Base-by-base conservation (phyloP, 1,140 invertebrate genomes). In the Ceratosolen fusciceps region DNA sequence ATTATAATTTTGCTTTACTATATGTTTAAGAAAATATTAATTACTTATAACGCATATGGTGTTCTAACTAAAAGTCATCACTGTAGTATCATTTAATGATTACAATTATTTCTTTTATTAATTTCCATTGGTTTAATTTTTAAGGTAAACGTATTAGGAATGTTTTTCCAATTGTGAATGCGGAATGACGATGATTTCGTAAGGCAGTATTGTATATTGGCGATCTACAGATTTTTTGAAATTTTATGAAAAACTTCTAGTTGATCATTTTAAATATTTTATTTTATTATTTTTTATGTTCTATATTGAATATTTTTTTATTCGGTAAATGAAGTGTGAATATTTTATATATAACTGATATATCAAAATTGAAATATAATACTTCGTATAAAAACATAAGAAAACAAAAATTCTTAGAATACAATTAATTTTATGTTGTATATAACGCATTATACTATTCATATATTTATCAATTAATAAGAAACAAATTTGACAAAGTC, bases 141-240 rank as follows among this genome's bases (percentile, higher is more conserved):
- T 85, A 82, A 80, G 80, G 80, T 82, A 86, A 86, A 56, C 34
- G 84, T 83, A 83, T 83, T 78, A 86, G 87, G 87, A 90, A 90
- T 90, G 89, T 90, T 90, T 84, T 90, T 90, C 89, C 89, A 90
- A 90, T 90, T 90, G 89, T 90, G 88, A 89, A 90, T 90, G 88
- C 84, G 87, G 87, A 89, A 89, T 90, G 84, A 85, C 56, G 83
- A 21, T 34, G 37, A 54, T 43, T 39, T 31, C 47, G 58, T 21
- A 74, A 80, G 26, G 5, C 24, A 68, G 43, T 43, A 56, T 49
- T 16, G 76, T 21, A 3, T 39, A 24, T 34, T 80, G 54, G 58
- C 73, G 58, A 80, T 76, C 72, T 68, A 80, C 54, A 73, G 26
- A 26, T 19, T 65, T n/a, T 49, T 39, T 0, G 24, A 49, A 65